Evolutionary conservation across 2,888 invertebrate species (phyloP).

Genomic region (Lasioglossum figueresi): DNA sequence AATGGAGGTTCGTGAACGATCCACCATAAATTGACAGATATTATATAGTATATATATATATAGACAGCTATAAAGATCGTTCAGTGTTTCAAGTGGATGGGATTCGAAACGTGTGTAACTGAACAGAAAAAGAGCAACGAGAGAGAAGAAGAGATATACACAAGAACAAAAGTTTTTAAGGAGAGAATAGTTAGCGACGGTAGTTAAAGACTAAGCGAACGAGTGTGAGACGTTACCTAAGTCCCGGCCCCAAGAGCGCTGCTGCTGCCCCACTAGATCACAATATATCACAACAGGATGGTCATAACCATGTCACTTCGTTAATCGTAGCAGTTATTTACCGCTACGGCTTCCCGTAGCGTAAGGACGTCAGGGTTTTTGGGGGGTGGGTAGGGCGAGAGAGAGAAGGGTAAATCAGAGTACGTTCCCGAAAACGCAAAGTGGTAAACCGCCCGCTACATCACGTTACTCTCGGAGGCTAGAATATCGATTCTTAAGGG

Average conservation of each 20-base stretch:
- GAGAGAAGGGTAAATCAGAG: constrained; percentile 22
- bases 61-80: constrained; percentile 27
- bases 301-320: constrained; percentile 81
- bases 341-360: constrained; percentile 66
- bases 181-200: constrained; percentile 74
- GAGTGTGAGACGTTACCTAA: constrained; percentile 85
- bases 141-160: constrained; percentile 48
- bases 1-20: constrained; percentile 12
- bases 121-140: background rate
- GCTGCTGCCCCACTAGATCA: constrained; percentile 87
- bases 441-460: constrained; percentile 3
- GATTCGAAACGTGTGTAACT: constrained; percentile 5
- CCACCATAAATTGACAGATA: constrained; percentile 6
- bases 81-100: constrained; percentile 21
- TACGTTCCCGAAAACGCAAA: constrained; percentile 10
- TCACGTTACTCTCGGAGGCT: background rate
- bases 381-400: constrained; percentile 17
- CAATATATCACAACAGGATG: constrained; percentile 82
- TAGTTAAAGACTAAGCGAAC: constrained; percentile 80
- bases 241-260: constrained; percentile 87
- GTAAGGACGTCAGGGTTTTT: constrained; percentile 19
- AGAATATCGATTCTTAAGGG: background rate
- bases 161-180: constrained; percentile 57
- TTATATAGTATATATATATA: constrained; percentile 3
- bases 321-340: constrained; percentile 72